Evolutionary conservation across 2,797 vertebrate genomes (phyloP).

Genomic region (Coracias cyanogaster): DNA sequence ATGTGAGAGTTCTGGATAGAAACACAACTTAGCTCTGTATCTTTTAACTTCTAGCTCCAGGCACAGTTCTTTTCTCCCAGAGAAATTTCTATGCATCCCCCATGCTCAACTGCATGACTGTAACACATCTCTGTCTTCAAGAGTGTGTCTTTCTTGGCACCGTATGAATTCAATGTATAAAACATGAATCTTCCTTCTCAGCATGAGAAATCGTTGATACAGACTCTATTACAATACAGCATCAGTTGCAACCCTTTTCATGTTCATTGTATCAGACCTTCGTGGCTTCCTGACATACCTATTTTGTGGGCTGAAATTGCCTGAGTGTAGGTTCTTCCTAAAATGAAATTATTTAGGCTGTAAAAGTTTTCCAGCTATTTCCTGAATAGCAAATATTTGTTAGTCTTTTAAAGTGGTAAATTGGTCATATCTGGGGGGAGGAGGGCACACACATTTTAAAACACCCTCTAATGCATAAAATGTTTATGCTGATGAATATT

Average conservation of each 20-base stretch:
- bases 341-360: not conserved
- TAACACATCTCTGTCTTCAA: not conserved
- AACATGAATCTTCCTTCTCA: slow-evolving; percentile 42
- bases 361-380: not conserved
- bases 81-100: not conserved
- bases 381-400: not conserved
- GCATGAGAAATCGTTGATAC: slow-evolving; percentile 13
- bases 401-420: not conserved
- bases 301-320: not conserved
- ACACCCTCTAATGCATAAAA: not conserved
- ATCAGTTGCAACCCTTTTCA: not conserved
- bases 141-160: not conserved
- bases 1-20: not conserved
- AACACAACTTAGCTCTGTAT: accelerated
- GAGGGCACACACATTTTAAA: accelerated
- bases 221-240: slow-evolving; percentile 16
- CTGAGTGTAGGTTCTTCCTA: not conserved
- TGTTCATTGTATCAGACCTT: not conserved
- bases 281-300: not conserved
- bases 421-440: not conserved
- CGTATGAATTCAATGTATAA: not conserved
- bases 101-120: not conserved
- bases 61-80: not conserved
- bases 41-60: not conserved
- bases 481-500: not conserved